Conservation (phyloP, 2,113 vertebrate species). For the Brienomyrus longianalis region DNA sequence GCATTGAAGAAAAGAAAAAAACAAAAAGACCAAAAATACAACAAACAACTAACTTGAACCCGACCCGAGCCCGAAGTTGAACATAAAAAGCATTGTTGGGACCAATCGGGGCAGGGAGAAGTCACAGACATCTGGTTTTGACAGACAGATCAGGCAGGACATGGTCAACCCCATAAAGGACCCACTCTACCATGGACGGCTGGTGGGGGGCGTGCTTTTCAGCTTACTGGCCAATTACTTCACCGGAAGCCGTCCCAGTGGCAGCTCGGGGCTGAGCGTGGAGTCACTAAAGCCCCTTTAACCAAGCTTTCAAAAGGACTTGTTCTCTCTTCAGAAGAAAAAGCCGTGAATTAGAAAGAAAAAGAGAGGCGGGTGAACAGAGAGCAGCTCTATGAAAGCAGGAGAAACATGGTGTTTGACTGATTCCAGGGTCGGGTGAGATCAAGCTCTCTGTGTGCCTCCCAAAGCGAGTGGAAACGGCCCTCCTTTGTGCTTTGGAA, state of each 20-base stretch:
- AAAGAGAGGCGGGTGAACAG: background rate
- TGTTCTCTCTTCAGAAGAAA: background rate
- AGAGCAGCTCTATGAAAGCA: background rate
- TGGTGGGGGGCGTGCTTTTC: background rate
- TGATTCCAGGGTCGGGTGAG: background rate
- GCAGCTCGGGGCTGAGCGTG: background rate
- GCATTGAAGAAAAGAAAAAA: background rate
- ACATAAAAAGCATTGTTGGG: background rate
- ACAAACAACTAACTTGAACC: background rate
- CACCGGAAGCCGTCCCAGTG: background rate
- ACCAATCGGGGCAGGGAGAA: background rate
- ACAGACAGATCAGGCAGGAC: background rate
- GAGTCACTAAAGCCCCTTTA: background rate
- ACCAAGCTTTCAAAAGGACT: background rate
- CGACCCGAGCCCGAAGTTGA: background rate
- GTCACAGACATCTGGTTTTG: background rate
- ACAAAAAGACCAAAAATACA: background rate
- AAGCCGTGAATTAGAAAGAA: background rate
- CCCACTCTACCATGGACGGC: background rate
- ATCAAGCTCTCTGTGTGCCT: background rate
- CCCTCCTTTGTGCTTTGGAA: background rate
- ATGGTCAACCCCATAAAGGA: background rate
- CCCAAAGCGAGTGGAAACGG: background rate
- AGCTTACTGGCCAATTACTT: background rate
- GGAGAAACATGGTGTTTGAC: background rate